A percentile compares a stretch with the other conserved stretches of the same genome.
Evolutionary conservation across 2,888 invertebrate genomes (phyloP).

Genomic region (Cyclophora punctaria): DNA sequence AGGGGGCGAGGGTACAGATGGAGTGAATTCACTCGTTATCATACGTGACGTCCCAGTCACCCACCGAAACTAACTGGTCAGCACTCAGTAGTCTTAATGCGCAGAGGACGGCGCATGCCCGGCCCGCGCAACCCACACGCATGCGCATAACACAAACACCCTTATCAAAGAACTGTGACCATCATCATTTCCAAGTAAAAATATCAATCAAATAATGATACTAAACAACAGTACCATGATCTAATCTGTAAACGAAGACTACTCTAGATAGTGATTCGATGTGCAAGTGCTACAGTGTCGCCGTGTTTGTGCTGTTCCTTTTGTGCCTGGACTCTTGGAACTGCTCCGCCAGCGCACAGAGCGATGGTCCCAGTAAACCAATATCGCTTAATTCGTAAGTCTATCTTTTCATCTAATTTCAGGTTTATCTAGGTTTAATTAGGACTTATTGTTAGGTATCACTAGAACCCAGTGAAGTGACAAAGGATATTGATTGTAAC

Average conservation of each 20-base stretch:
- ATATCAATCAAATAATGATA: slow-evolving; percentile 9
- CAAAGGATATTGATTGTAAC: neutral
- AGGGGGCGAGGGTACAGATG: slow-evolving; percentile 40
- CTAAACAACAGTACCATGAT: slow-evolving; percentile 10
- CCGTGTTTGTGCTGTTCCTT: slow-evolving; percentile 49
- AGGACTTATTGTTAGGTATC: too few species aligned
- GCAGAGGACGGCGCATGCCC: slow-evolving; percentile 53
- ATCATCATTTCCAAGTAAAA: slow-evolving; percentile 14
- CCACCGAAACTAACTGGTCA: slow-evolving; percentile 14
- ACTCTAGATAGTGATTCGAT: slow-evolving; percentile 47
- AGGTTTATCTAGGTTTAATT: too few species aligned
- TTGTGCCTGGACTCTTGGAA: slow-evolving; percentile 60
- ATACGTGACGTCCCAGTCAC: slow-evolving; percentile 17
- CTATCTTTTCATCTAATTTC: neutral
- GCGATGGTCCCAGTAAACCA: slow-evolving; percentile 46
- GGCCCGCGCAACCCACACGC: slow-evolving; percentile 31
- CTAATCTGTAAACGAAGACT: slow-evolving; percentile 15
- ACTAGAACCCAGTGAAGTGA: neutral
- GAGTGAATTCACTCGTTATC: slow-evolving; percentile 32
- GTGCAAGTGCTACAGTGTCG: slow-evolving; percentile 53
- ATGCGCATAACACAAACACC: slow-evolving; percentile 34
- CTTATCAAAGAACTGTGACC: slow-evolving; percentile 30
- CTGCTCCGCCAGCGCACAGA: slow-evolving; percentile 58
- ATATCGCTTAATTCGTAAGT: slow-evolving; percentile 68
- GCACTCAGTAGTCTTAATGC: slow-evolving; percentile 31